Base-by-base conservation (phyloP, 2,797 vertebrate genomes). In the Triplophysa yarkandensis region DNA sequence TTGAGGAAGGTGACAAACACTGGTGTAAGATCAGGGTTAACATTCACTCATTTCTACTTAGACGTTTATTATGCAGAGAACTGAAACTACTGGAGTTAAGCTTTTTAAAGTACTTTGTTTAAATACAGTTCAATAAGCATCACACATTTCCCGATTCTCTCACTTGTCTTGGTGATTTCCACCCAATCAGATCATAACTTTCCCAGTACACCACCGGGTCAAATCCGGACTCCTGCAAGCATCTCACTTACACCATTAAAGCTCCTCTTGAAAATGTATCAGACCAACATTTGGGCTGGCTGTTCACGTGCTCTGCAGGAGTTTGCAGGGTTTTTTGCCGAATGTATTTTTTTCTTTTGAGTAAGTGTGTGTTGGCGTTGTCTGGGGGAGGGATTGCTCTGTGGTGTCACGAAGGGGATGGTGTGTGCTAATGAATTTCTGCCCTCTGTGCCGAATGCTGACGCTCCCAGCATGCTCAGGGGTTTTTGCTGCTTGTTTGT, bases 351-450 rank as follows among this genome's bases (percentile, higher is more conserved):
- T 85, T 77, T 81, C 39, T 23, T 25, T 28, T 27, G 11, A 32
- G 43, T 68, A 55, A 57, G 80, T 87, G 86, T 84, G 82, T 74
- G 79, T 81, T 89, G 85, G 82, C 85, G 80, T 81, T 76, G 83
- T 80, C 83, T 65, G 14, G 4, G 7, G 17, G 32, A 25, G 71
- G 78, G 81, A 72, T 80, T 16, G 16, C 39, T 61, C 43, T 23
- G 48, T 28, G 25, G 63, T 67, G 74, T 61, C 46, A 55, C 32
- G 28, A 50, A 77, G 63, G 62, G 44, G 41, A 62, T 79, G 65
- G 25, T 17, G 68, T 73, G 68, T 61, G 46, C 64, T 73, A 64
- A 65, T 57, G 43, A 62, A 19, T 66, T 66, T 70, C 54, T 62
- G 23, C 23, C 43, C 64, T 74, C 60, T 68, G 60, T 48, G 48